A percentile compares a stretch with the other conserved stretches of the same genome.
phyloP scores from a whole-genome alignment of 2,113 vertebrate genomes.

The Orcinus orca region DNA sequence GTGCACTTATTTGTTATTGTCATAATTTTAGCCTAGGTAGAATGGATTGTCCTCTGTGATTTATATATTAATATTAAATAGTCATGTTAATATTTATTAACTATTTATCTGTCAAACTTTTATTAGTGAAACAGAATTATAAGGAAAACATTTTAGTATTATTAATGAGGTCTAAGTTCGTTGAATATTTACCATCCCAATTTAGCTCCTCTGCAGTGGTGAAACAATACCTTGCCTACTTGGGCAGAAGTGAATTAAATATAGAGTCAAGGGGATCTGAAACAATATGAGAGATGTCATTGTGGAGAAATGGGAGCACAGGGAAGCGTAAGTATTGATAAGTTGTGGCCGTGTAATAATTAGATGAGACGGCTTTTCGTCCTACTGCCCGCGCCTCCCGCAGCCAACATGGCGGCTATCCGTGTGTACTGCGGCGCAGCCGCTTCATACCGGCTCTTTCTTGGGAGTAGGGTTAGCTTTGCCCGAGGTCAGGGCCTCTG shows the following conservation, averaged over 20 bases:
- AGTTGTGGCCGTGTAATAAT: not conserved
- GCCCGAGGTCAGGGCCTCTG: no score
- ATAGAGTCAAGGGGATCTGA: not conserved
- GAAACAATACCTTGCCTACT: not conserved
- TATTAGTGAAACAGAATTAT: not conserved
- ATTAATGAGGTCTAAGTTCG: not conserved
- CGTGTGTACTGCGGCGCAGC: no score
- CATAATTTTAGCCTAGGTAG: not conserved
- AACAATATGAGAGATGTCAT: not conserved
- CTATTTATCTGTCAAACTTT: not conserved
- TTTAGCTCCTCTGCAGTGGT: not conserved
- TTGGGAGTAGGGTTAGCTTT: no score
- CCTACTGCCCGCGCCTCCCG: no score
- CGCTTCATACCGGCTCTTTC: no score
- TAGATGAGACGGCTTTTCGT: not conserved
- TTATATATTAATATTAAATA: not conserved
- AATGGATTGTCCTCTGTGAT: not conserved
- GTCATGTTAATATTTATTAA: not conserved
- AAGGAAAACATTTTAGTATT: not conserved
- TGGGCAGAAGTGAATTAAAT: not conserved
- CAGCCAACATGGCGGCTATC: no score
- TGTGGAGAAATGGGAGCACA: not conserved
- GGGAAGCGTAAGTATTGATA: not conserved
- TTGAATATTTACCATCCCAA: not conserved
- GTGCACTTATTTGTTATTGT: not conserved